Evolutionary conservation across 2,888 invertebrate genomes (phyloP).

Genomic region (Biston stratarius): DNA sequence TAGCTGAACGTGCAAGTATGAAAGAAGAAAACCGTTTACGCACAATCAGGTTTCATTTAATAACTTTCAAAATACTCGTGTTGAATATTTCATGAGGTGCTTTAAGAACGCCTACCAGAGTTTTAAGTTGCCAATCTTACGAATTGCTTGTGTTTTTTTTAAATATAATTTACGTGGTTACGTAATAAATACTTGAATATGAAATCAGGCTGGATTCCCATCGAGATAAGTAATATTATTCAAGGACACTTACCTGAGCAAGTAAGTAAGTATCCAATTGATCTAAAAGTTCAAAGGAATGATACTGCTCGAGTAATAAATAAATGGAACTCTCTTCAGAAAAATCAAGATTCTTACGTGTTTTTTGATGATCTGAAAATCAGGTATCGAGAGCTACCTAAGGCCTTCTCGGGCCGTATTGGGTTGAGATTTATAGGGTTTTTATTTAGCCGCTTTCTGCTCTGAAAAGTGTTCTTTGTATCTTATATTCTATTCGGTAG

Average conservation of each 20-base stretch:
- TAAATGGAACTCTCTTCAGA: conserved; percentile 21
- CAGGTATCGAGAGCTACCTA: conserved; percentile 8
- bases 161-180: neutral
- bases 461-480: neutral
- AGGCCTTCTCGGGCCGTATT: conserved; percentile 4
- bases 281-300: conserved; percentile 28
- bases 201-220: neutral
- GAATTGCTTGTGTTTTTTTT: neutral
- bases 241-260: conserved; percentile 23
- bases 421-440: conserved; percentile 13
- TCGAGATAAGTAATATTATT: conserved; percentile 13
- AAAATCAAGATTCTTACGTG: conserved; percentile 15
- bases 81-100: neutral
- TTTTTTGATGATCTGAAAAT: conserved; percentile 20
- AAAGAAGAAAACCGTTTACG: neutral
- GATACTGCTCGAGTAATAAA: conserved; percentile 20
- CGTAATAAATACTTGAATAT: conserved; percentile 4
- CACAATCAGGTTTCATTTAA: conserved; percentile 1
- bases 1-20: neutral
- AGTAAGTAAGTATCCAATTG: conserved; percentile 21
- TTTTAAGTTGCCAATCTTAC: no score
- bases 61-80: neutral
- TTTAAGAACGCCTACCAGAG: no score
- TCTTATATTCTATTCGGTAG: conserved; percentile 3
- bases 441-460: conserved; percentile 3